Evolutionary conservation across 1,140 invertebrate genomes (phyloP).

Genomic region (Leptonema lineaticorne): DNA sequence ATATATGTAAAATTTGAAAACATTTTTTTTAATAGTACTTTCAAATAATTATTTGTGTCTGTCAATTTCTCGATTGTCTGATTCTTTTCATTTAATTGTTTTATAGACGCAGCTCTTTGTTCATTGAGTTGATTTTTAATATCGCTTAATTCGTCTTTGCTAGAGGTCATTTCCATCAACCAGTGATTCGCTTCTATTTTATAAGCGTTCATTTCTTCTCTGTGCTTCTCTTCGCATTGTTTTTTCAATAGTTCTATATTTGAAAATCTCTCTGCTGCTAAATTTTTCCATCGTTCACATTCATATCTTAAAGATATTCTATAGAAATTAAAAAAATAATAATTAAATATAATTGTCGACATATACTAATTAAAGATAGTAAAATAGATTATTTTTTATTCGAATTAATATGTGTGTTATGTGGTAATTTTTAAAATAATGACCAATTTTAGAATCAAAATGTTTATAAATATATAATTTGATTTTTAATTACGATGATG

Average conservation of each 20-base stretch:
- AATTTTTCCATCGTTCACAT: conserved; percentile 51
- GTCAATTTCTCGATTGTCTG: conserved; percentile 50
- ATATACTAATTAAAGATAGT: background rate
- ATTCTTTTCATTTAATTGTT: conserved; percentile 51
- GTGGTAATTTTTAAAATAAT: background rate
- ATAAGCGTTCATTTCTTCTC: conserved; percentile 52
- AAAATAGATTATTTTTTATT: background rate
- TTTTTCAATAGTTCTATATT: conserved; percentile 53
- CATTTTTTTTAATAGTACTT: conserved; percentile 44
- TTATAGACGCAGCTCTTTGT: conserved; percentile 47
- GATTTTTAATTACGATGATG: conserved; percentile 46
- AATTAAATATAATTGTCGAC: background rate
- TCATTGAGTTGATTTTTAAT: conserved; percentile 48
- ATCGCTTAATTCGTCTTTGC: conserved; percentile 48
- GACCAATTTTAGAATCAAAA: too few relatives aligned
- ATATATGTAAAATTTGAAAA: background rate
- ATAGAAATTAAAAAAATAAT: conserved; percentile 11
- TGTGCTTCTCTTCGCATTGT: conserved; percentile 51
- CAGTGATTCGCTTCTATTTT: conserved; percentile 54
- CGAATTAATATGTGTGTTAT: background rate
- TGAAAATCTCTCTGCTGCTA: conserved; percentile 49
- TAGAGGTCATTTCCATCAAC: conserved; percentile 49
- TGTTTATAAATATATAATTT: too few relatives aligned
- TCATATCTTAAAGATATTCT: conserved; percentile 44
- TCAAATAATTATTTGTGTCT: conserved; percentile 49